These are phyloP conservation scores for Phrixothrix hirtus DNA, from an alignment of 2,888 invertebrate species.

Conservation along the genomic window DNA sequence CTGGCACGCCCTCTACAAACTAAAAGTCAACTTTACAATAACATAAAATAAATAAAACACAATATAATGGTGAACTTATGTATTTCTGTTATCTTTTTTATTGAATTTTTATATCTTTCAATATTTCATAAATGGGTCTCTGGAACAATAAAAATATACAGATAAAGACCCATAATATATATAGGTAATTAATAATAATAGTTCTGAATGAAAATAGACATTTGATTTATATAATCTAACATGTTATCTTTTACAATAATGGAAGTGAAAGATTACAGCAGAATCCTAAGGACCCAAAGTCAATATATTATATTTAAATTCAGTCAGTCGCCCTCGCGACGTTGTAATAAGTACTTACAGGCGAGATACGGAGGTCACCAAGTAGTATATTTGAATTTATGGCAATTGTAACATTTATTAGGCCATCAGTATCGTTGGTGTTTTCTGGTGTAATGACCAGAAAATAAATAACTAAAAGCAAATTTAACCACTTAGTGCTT, in stretches of 20 bases:
- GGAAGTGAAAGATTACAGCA: constrained; percentile 41
- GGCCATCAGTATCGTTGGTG: constrained; percentile 30
- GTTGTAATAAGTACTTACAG: constrained; percentile 30
- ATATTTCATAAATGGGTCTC: constrained; percentile 48
- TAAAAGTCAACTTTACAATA: no score
- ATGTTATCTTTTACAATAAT: constrained; percentile 43
- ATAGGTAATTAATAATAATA: constrained; percentile 48
- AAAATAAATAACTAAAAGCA: constrained; percentile 6
- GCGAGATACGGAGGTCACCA: constrained; percentile 40
- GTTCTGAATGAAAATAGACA: constrained; percentile 53
- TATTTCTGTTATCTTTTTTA: constrained; percentile 43
- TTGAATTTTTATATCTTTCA: constrained; percentile 50
- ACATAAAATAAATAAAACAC: constrained; percentile 9
- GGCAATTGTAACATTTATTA: constrained; percentile 22
- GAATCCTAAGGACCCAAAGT: constrained; percentile 46
- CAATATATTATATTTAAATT: constrained; percentile 38
- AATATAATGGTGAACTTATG: constrained; percentile 14
- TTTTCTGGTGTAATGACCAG: constrained; percentile 13
- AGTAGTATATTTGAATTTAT: constrained; percentile 39
- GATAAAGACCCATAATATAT: constrained; percentile 51
- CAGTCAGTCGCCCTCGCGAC: constrained; percentile 48
- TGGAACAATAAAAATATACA: constrained; percentile 56
- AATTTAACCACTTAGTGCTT: constrained; percentile 35
- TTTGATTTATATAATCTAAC: constrained; percentile 40
- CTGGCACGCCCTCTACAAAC: no score